phyloP scores from a whole-genome alignment of 2,888 invertebrate genomes.

The Lepidocyrtoides sp. region DNA sequence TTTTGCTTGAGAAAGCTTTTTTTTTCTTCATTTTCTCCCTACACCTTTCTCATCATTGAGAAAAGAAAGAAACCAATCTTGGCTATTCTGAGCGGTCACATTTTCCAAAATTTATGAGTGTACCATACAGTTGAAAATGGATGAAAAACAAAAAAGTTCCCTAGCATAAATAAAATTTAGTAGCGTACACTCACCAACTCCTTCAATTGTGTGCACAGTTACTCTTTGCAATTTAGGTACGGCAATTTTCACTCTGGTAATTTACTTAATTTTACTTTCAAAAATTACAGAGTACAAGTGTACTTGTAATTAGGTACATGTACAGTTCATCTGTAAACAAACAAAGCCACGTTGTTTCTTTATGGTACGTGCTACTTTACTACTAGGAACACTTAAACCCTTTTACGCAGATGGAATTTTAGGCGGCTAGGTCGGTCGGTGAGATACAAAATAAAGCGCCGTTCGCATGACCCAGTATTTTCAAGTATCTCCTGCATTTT shows the following conservation, averaged over 20 bases:
- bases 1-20: background rate
- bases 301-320: too few species aligned
- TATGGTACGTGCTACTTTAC: background rate
- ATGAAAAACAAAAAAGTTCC: too few species aligned
- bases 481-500: background rate
- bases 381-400: background rate
- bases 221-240: too few species aligned
- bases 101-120: too few species aligned
- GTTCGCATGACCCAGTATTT: slow-evolving; percentile 2
- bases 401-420: background rate
- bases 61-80: slow-evolving; percentile 28
- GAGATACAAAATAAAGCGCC: background rate
- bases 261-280: too few species aligned
- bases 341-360: background rate
- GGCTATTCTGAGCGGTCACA: background rate
- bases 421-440: background rate
- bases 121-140: too few species aligned
- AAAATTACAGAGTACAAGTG: too few species aligned
- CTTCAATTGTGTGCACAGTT: too few species aligned
- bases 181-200: too few species aligned
- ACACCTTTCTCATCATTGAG: background rate
- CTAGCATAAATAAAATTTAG: too few species aligned
- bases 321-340: background rate
- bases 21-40: background rate
- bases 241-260: background rate